These are phyloP conservation scores for Drosophila sucinea DNA, from an alignment of 1,140 invertebrate species.

Conservation along the genomic window DNA sequence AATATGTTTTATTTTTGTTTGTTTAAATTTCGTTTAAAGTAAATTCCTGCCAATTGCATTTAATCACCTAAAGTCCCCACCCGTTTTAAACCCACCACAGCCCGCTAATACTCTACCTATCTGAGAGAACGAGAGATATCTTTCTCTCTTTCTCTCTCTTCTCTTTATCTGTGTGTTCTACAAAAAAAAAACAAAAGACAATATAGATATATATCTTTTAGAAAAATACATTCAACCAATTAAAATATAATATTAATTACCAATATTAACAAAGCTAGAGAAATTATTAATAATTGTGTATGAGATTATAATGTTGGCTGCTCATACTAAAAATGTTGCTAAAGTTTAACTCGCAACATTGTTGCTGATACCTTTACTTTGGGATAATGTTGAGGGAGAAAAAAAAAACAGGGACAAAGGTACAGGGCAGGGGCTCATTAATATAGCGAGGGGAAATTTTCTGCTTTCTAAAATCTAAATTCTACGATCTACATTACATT, in stretches of 20 bases:
- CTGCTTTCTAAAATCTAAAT: background rate
- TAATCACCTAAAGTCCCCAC: conserved; percentile 30
- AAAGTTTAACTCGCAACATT: conserved; percentile 1
- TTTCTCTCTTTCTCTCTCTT: background rate
- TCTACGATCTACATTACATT: background rate
- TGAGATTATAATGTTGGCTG: background rate
- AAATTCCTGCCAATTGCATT: conserved; percentile 9
- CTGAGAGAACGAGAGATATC: background rate
- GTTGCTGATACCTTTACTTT: background rate
- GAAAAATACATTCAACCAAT: background rate
- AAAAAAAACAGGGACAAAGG: background rate
- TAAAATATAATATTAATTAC: background rate
- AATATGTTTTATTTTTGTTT: conserved; percentile 22
- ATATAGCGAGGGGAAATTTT: background rate
- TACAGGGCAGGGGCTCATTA: background rate
- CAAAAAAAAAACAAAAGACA: background rate
- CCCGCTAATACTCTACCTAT: conserved; percentile 29
- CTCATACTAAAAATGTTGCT: background rate
- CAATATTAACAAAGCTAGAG: background rate
- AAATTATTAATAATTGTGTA: background rate
- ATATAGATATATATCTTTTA: background rate
- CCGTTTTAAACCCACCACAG: conserved; percentile 36
- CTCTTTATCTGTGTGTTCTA: background rate
- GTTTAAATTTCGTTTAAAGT: background rate
- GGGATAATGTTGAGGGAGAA: background rate